Evolutionary conservation across 2,113 vertebrate genomes (phyloP), one percentile per base, ranked within the genome.

Genomic region (Camelus dromedarius): DNA sequence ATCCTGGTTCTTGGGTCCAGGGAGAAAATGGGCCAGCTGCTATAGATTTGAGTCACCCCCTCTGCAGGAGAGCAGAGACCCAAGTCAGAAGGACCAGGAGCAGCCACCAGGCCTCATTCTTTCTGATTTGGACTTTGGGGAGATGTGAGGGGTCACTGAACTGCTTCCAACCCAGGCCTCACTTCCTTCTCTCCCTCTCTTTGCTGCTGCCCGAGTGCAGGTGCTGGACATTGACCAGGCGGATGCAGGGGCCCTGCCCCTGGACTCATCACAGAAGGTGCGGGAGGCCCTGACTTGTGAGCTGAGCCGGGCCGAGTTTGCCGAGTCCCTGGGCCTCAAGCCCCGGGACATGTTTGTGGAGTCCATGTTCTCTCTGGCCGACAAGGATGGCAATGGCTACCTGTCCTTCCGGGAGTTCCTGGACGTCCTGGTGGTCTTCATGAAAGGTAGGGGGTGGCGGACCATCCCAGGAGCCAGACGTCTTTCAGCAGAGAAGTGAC

Each of bases 331-430:
- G 46, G 99, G 99, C 32, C 99, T 99, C 89, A 99, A 99, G 85
- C 98, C 99, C 0, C 98, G 99, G 89, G 99, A 99, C 22, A 98
- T 99, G 85, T 99, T 99, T 90, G 99, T 99, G 95, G 99, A 99
- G 60, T 99, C 99, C 97, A 99, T 99, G 99, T 99, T 99, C 98
- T 99, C 99, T 3, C 96, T 99, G 46, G 99, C 99, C 0, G 99
- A 99, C 98, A 99, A 99, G 97, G 99, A 99, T 0, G 98, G 99
- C 90, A 99, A 99, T 0, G 99, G 99, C 24, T 99, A 99, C 98
- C 98, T 99, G 95, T 99, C 99, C 87, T 99, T 99, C 97, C 98
- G 99, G 80, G 99, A 99, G 97, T 99, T 99, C 94, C 98, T 99
- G 50, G 99, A 99, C 92, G 99, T 99, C 95, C 98, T 99, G n/a